Conservation (phyloP, 2,797 vertebrate species). For the Graptemys geographica region DNA sequence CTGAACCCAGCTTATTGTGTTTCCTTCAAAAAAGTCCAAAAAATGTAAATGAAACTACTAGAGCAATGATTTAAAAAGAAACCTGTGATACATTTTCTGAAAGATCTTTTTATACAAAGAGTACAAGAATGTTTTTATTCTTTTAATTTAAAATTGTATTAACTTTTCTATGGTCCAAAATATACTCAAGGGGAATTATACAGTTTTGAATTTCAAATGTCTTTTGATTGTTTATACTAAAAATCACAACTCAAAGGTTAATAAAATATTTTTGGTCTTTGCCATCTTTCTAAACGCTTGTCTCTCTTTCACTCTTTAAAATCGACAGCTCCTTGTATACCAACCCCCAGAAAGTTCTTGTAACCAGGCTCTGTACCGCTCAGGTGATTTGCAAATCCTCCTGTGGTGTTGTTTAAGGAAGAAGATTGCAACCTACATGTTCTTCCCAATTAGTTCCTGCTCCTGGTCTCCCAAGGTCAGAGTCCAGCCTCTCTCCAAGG, state of each 20-base stretch:
- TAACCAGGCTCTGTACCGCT: not conserved
- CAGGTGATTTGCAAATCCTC: not conserved
- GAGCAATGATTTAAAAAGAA: not conserved
- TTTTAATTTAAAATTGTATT: not conserved
- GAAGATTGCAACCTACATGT: not conserved
- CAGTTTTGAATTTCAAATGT: not conserved
- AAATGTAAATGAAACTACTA: not conserved
- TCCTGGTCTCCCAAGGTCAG: not conserved
- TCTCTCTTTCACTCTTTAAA: not conserved
- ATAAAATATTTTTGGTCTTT: conserved; percentile 55
- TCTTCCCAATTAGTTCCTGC: not conserved
- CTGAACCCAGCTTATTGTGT: not conserved
- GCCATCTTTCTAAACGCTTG: not conserved
- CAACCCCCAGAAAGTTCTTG: not conserved
- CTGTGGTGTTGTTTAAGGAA: not conserved
- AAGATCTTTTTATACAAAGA: not conserved
- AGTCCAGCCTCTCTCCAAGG: not conserved
- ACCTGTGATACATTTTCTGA: not conserved
- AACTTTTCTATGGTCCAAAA: not conserved
- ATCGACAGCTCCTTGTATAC: not conserved
- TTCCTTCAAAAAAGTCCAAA: not conserved
- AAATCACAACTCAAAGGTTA: not conserved
- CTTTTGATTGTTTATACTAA: conserved; percentile 52
- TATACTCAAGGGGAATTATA: not conserved
- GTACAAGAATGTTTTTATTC: not conserved